phyloP scores from a whole-genome alignment of 2,113 vertebrate genomes.

The Tricholaema leucomelas region DNA sequence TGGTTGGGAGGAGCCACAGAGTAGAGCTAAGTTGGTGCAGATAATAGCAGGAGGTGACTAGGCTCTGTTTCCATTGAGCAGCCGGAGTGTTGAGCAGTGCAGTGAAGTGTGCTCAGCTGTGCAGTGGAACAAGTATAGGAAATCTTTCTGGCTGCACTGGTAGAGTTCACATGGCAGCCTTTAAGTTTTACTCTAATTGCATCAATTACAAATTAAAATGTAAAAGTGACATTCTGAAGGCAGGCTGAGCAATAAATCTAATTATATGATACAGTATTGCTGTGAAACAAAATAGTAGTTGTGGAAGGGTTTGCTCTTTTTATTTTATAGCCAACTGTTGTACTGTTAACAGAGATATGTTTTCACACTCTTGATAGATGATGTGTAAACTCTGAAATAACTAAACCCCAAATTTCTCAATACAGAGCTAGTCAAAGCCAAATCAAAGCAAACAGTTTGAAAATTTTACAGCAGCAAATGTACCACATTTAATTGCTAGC shows the following conservation, averaged over 20 bases:
- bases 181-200: neutral
- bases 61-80: neutral
- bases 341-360: neutral
- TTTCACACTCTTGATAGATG: slow-evolving; percentile 17
- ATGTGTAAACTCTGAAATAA: slow-evolving; percentile 31
- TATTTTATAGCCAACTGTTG: neutral
- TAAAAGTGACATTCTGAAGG: neutral
- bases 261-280: neutral
- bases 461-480: slow-evolving; percentile 2
- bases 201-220: neutral
- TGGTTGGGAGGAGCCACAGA: rapidly evolving
- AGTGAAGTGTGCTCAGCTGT: neutral
- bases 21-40: neutral
- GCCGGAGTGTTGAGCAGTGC: neutral
- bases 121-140: neutral
- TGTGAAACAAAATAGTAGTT: neutral
- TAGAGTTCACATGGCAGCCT: neutral
- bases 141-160: neutral
- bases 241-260: neutral
- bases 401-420: slow-evolving; percentile 1
- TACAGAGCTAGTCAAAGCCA: slow-evolving; percentile 6
- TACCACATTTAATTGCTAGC: slow-evolving; percentile 10
- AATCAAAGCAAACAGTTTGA: slow-evolving; percentile 47
- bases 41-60: neutral
- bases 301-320: neutral